Evolutionary conservation across 2,797 vertebrate species (phyloP).

Genomic region (Sandelia bainsii): DNA sequence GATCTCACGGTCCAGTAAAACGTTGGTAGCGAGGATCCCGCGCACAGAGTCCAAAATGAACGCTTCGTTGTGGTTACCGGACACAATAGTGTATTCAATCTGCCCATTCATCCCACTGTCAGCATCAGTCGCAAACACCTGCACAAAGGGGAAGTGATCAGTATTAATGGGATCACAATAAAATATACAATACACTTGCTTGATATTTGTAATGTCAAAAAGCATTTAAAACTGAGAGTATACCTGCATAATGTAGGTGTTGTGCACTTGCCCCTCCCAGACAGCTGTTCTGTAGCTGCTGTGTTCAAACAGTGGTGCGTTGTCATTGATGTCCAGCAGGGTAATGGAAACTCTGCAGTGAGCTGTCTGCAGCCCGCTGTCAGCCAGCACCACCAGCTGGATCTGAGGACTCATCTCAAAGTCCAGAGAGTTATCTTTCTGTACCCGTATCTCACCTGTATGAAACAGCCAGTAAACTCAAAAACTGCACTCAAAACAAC

Average conservation of each 20-base stretch:
- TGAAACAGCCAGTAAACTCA: neutral
- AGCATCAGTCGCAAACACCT: constrained; percentile 91
- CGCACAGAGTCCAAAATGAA: constrained; percentile 88
- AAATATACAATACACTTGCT: neutral
- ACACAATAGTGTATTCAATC: constrained; percentile 88
- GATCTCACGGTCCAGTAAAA: constrained; percentile 88
- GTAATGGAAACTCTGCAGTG: constrained; percentile 85
- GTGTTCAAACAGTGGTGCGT: constrained; percentile 87
- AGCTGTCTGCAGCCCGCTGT: constrained; percentile 80
- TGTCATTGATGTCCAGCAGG: constrained; percentile 91
- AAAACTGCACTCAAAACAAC: neutral
- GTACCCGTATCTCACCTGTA: constrained; percentile 90
- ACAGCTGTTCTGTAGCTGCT: constrained; percentile 85
- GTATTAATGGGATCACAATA: neutral
- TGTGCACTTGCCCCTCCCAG: constrained; percentile 88
- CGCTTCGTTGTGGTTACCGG: constrained; percentile 87
- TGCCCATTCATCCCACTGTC: constrained; percentile 90
- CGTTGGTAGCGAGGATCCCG: constrained; percentile 88
- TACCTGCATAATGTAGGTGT: constrained; percentile 90
- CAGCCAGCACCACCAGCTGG: constrained; percentile 87
- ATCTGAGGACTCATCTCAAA: constrained; percentile 85
- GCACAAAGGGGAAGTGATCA: constrained; percentile 1
- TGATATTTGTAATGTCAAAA: neutral
- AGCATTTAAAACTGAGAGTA: accelerated
- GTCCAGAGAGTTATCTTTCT: constrained; percentile 87